phyloP scores from a whole-genome alignment of 2,113 vertebrate species.

The Daphoenositta chrysoptera region DNA sequence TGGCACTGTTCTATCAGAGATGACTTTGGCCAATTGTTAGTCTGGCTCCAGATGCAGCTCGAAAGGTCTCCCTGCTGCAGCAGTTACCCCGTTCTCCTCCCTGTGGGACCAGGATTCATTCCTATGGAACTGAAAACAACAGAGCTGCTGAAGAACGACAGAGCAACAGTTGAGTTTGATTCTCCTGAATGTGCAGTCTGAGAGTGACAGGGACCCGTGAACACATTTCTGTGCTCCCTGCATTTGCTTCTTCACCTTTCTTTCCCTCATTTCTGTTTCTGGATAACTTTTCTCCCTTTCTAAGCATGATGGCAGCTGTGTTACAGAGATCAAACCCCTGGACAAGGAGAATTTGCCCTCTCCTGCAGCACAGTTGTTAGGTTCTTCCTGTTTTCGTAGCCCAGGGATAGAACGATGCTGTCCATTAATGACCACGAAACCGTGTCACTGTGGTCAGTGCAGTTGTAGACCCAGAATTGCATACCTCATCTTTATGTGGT shows the following conservation, averaged over 20 bases:
- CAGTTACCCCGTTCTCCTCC: not conserved
- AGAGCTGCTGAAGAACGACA: not conserved
- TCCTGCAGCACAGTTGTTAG: not conserved
- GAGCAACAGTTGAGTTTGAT: not conserved
- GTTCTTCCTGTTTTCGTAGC: not conserved
- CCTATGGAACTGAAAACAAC: not conserved
- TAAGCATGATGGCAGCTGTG: not conserved
- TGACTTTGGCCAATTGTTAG: not conserved
- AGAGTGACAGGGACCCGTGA: accelerated
- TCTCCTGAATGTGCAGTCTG: not conserved
- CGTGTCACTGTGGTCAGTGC: accelerated
- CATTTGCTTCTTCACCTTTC: not conserved
- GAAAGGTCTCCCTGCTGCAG: not conserved
- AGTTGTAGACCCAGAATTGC: not conserved
- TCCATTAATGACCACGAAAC: not conserved
- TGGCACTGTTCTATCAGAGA: not conserved
- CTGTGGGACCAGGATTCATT: not conserved
- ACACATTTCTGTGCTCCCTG: not conserved
- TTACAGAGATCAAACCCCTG: not conserved
- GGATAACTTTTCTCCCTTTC: not conserved
- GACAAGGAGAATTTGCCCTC: not conserved
- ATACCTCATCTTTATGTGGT: not conserved
- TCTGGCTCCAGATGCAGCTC: slow-evolving; percentile 5
- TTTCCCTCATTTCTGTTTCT: not conserved
- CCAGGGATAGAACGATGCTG: not conserved